Base-by-base conservation (phyloP, 35 echinoderm and acorn worm genomes). In the Chiridota heheva region DNA sequence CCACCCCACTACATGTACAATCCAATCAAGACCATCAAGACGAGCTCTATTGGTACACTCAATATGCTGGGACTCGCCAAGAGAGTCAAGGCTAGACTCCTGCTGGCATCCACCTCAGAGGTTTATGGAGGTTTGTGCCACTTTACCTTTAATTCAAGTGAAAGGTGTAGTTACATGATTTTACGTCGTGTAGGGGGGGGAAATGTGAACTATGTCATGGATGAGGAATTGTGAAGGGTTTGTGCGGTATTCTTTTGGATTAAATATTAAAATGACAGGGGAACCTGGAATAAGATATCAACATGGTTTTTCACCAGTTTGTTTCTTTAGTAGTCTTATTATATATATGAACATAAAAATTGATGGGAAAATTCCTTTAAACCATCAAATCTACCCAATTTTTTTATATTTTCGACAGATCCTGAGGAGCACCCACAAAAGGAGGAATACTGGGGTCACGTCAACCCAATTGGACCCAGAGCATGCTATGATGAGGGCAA, bases 1-100 rank as follows among this genome's bases (percentile, higher is more conserved):
- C 95, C 95, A 22, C 95, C 95, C 33, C 95, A 98, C 65, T 98
- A 98, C 85, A 98, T 98, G 95, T 98, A 98, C 40, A 98, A 98
- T 64, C 95, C 95, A 8, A 98, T 98, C 41, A 98, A 98, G 70
- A 98, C 95, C 5, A 98, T 98, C 63, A 98, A 98, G 44, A 97
- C 93, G 0, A 98, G 89, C 81, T 98, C 95, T 2, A 67, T 98
- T 7, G 95, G 95, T 7, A 98, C 89, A 6, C 89, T 98, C 3
- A 98, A 98, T 63, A 98, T 98, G 95, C 84, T 98, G 72, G 95
- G 95, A 24, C 57, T 98, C 20, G 88, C 95, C 38, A 83, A 86
- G 49, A 82, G 95, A 58, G 87, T 84, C 20, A 81, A 81, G 15
- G 95, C 95, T 28, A 68, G 95, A 36, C 30, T 98, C 15, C 40